Percentiles rank a stretch among this genome's conserved stretches.
These are phyloP conservation scores for Salmo trutta DNA, from an alignment of 2,797 vertebrate species.

Conservation along the genomic window DNA sequence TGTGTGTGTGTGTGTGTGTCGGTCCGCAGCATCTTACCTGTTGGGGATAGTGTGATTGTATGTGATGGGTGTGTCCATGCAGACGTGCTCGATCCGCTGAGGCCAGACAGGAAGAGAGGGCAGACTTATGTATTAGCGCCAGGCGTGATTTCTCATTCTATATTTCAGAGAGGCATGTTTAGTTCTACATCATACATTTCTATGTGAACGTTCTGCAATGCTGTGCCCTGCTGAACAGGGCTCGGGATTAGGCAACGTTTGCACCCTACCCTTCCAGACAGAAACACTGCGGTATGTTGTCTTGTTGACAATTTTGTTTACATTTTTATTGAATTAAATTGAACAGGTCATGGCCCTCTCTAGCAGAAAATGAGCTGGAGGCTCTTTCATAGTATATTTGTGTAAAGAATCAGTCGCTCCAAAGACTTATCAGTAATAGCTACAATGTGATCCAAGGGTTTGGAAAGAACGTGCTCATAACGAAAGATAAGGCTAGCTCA, in stretches of 20 bases:
- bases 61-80: conserved; percentile 68
- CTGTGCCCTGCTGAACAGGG: too few relatives aligned
- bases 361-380: too few relatives aligned
- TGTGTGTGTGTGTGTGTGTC: background rate
- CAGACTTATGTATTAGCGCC: background rate
- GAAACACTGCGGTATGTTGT: too few relatives aligned
- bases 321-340: too few relatives aligned
- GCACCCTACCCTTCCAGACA: too few relatives aligned
- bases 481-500: conserved; percentile 1
- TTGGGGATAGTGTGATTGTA: conserved; percentile 71
- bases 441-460: conserved; percentile 27
- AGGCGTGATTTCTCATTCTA: background rate
- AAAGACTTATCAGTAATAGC: background rate
- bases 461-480: background rate
- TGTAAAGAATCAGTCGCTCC: background rate
- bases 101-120: conserved; percentile 12
- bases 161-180: background rate
- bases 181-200: background rate
- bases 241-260: too few relatives aligned
- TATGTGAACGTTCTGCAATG: background rate
- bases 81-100: conserved; percentile 66
- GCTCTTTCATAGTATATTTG: background rate
- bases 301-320: too few relatives aligned
- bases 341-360: too few relatives aligned
- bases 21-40: conserved; percentile 66